A percentile compares a stretch with the other conserved stretches of the same genome.
These are phyloP conservation scores for Phaethon lepturus DNA, from an alignment of 2,113 vertebrate species.

Conservation along the genomic window DNA sequence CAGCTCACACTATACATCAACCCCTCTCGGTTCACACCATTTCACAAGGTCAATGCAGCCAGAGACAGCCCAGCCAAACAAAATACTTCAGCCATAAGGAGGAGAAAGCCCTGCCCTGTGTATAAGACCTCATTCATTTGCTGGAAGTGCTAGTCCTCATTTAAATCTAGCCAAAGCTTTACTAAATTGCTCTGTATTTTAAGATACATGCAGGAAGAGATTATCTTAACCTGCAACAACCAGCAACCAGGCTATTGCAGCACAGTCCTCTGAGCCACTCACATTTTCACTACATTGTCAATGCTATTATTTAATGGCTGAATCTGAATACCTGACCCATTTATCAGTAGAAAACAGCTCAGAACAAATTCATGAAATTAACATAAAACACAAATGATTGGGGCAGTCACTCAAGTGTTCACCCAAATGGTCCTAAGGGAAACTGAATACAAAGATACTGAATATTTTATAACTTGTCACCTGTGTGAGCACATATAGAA, in stretches of 20 bases:
- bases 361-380: neutral
- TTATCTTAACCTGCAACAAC: neutral
- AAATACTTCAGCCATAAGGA: neutral
- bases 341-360: neutral
- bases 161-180: neutral
- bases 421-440: neutral
- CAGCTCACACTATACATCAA: neutral
- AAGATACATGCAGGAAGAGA: neutral
- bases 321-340: neutral
- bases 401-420: neutral
- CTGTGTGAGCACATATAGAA: neutral
- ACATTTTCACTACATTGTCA: neutral
- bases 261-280: neutral
- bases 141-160: neutral
- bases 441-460: neutral
- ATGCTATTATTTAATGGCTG: neutral
- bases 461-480: neutral
- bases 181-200: neutral
- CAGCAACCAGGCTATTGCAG: neutral
- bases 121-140: neutral
- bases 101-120: neutral
- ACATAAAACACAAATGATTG: neutral
- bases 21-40: neutral
- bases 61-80: neutral
- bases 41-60: neutral